Percentiles rank a stretch among this genome's conserved stretches.
Evolutionary conservation across 2,888 invertebrate genomes (phyloP).

Genomic region (Pachycephus smyrnensis): DNA sequence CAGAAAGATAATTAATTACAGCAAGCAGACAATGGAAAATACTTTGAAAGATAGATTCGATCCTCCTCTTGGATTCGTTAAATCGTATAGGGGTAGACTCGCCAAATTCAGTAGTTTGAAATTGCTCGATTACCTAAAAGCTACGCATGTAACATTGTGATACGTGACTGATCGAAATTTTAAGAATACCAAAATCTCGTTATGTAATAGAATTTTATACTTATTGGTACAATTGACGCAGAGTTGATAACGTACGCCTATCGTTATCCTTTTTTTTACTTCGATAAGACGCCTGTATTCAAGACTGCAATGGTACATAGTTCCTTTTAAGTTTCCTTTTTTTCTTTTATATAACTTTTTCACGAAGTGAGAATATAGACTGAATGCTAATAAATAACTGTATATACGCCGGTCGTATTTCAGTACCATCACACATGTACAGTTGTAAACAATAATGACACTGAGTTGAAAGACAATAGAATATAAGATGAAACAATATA

Average conservation of each 20-base stretch:
- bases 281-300: neutral
- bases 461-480: neutral
- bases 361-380: neutral
- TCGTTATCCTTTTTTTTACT: neutral
- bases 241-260: neutral
- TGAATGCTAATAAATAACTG: neutral
- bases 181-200: neutral
- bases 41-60: conserved; percentile 43
- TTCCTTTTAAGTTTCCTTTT: neutral
- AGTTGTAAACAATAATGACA: neutral
- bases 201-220: neutral
- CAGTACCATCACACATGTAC: neutral
- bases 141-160: conserved; percentile 3
- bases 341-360: neutral
- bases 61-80: conserved; percentile 39
- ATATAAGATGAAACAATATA: neutral
- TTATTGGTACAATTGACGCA: neutral
- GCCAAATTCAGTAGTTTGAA: conserved; percentile 38
- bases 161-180: conserved; percentile 4
- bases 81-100: conserved; percentile 29
- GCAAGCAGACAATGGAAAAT: conserved; percentile 26
- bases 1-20: neutral
- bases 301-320: neutral
- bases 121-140: conserved; percentile 44
- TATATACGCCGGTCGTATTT: neutral